These are phyloP conservation scores for Cerastis leucographa DNA, from an alignment of 2,888 invertebrate genomes.

Conservation along the genomic window DNA sequence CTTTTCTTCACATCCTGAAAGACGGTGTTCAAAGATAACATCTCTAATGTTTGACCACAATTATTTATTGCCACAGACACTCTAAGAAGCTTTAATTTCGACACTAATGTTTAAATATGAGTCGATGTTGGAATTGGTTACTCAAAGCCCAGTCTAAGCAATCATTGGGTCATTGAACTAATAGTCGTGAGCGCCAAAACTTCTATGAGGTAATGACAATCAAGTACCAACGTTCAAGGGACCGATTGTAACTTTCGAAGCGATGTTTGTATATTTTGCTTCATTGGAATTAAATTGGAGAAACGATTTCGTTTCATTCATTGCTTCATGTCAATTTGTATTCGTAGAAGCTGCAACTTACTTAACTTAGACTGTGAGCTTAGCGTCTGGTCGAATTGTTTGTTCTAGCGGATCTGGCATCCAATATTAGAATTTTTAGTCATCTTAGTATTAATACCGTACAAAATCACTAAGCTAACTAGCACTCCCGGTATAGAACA, in stretches of 20 bases:
- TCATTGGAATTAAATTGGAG: conserved; percentile 20
- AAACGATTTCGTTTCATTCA: conserved; percentile 19
- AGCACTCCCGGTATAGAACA: conserved; percentile 8
- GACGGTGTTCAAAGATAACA: conserved; percentile 13
- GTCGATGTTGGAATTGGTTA: conserved; percentile 39
- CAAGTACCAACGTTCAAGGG: conserved; percentile 30
- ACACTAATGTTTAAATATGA: conserved; percentile 18
- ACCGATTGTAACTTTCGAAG: conserved; percentile 20
- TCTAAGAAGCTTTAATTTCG: conserved; percentile 18
- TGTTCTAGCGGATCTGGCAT: conserved; percentile 10
- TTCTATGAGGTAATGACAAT: conserved; percentile 47
- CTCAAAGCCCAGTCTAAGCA: conserved; percentile 23
- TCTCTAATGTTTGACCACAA: background rate
- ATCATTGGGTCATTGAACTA: conserved; percentile 59
- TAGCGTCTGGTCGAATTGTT: conserved; percentile 17
- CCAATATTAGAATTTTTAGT: conserved; percentile 4
- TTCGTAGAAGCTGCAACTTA: conserved; percentile 14
- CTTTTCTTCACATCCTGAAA: background rate
- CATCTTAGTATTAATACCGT: conserved; percentile 9
- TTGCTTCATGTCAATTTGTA: conserved; percentile 35
- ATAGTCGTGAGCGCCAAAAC: conserved; percentile 56
- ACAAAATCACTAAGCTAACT: conserved; percentile 19
- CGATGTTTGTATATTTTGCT: conserved; percentile 14
- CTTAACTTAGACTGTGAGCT: conserved; percentile 22
- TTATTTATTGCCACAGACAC: conserved; percentile 7